phyloP scores from a whole-genome alignment of 2,888 invertebrate species.

The Carabus problematicus region DNA sequence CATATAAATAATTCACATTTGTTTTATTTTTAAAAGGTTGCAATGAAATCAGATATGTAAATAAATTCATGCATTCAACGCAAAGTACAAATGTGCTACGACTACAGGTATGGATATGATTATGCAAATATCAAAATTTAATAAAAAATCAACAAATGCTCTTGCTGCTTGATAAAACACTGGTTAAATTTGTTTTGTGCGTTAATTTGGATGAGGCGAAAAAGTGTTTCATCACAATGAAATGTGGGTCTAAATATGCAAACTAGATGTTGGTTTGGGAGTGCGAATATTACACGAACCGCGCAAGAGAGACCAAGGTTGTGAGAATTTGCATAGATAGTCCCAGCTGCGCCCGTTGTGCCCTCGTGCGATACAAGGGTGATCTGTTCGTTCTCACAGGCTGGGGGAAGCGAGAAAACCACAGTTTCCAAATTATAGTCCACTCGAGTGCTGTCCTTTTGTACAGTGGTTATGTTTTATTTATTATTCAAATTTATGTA shows the following conservation, averaged over 20 bases:
- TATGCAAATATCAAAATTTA: too few species aligned
- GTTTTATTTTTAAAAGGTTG: too few species aligned
- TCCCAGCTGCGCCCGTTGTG: slow-evolving; percentile 1
- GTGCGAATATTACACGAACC: slow-evolving; percentile 32
- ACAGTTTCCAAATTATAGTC: slow-evolving; percentile 20
- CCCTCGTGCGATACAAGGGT: neutral
- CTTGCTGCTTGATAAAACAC: too few species aligned
- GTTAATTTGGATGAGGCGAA: neutral
- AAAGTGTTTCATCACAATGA: slow-evolving; percentile 22
- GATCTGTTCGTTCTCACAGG: neutral
- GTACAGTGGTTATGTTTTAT: slow-evolving; percentile 33
- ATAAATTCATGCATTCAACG: too few species aligned
- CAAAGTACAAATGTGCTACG: too few species aligned
- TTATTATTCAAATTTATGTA: slow-evolving; percentile 41
- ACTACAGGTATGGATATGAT: too few species aligned
- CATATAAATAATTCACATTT: too few species aligned
- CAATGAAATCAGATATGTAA: too few species aligned
- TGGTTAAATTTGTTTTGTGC: too few species aligned
- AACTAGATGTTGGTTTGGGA: slow-evolving; percentile 24
- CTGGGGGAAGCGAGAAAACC: slow-evolving; percentile 16
- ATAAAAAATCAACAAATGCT: too few species aligned
- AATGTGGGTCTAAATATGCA: slow-evolving; percentile 14
- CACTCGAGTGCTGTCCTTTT: slow-evolving; percentile 30
- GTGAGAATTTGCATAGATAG: slow-evolving; percentile 35
- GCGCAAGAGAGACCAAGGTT: slow-evolving; percentile 8